Evolutionary conservation across 1,140 invertebrate genomes (phyloP).

Genomic region (Listronotus oregonensis): DNA sequence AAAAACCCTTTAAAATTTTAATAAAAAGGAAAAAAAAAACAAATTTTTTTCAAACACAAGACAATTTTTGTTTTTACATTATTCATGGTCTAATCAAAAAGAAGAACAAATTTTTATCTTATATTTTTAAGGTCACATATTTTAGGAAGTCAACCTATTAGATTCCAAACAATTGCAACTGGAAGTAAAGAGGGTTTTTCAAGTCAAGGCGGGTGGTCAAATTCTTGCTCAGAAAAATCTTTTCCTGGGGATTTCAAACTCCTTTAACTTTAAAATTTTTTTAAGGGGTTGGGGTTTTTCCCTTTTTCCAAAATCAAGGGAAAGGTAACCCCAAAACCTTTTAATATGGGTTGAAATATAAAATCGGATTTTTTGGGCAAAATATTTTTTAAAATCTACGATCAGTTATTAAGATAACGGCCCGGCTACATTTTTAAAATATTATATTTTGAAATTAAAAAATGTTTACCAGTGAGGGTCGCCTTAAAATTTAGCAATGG

Average conservation of each 20-base stretch:
- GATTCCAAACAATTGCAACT: constrained; percentile 46
- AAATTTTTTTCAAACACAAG: too few relatives aligned
- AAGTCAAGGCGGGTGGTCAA: constrained; percentile 62
- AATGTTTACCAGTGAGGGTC: too few relatives aligned
- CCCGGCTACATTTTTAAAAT: too few relatives aligned
- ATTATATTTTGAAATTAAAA: too few relatives aligned
- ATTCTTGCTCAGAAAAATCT: constrained; percentile 62
- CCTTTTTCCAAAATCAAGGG: constrained; percentile 54
- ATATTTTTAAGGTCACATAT: constrained; percentile 48
- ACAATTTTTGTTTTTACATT: too few relatives aligned
- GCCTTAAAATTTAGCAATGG: too few relatives aligned
- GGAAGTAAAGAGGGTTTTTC: constrained; percentile 64
- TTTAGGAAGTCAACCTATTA: constrained; percentile 55
- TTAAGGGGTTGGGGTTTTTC: constrained; percentile 72
- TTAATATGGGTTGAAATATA: not conserved
- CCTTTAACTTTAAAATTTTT: constrained; percentile 70
- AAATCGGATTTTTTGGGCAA: not conserved
- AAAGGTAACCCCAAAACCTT: constrained; percentile 39
- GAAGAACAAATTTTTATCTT: too few relatives aligned
- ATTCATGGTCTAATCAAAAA: too few relatives aligned
- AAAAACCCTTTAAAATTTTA: too few relatives aligned
- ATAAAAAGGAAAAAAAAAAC: too few relatives aligned
- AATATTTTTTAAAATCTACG: not conserved
- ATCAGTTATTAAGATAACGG: too few relatives aligned
- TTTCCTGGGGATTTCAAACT: constrained; percentile 62